Conservation (phyloP, 2,113 vertebrate genomes). For the Pristiophorus japonicus region DNA sequence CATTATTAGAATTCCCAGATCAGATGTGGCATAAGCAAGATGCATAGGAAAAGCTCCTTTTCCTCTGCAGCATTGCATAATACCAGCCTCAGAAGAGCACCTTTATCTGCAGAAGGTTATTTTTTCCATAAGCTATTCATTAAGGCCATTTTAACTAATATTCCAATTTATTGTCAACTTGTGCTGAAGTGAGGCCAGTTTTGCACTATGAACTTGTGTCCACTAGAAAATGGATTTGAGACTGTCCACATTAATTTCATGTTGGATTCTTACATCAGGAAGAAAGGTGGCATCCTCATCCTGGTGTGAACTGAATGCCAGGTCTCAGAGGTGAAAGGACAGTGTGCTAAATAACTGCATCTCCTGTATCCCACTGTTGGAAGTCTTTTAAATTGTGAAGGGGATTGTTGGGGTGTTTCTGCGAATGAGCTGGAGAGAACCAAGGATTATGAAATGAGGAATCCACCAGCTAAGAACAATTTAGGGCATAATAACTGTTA, state of each 20-base stretch:
- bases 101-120: neutral
- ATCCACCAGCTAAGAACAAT: neutral
- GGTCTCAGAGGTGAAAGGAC: neutral
- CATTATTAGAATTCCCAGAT: neutral
- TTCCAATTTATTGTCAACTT: neutral
- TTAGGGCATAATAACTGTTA: slow-evolving; percentile 2
- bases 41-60: neutral
- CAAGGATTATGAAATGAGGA: neutral
- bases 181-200: neutral
- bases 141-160: neutral
- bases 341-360: neutral
- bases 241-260: neutral
- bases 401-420: neutral
- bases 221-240: neutral
- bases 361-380: neutral
- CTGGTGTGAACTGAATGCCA: neutral
- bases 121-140: neutral
- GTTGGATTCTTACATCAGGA: neutral
- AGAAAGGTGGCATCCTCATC: neutral
- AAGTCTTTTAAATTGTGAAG: neutral
- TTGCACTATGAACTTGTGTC: neutral
- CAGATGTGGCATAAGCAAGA: neutral
- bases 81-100: neutral
- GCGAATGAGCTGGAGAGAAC: neutral
- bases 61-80: neutral